These are phyloP conservation scores for Gnathonemus echidnorhynchus DNA, from an alignment of 2,113 vertebrate species.

Conservation along the genomic window DNA sequence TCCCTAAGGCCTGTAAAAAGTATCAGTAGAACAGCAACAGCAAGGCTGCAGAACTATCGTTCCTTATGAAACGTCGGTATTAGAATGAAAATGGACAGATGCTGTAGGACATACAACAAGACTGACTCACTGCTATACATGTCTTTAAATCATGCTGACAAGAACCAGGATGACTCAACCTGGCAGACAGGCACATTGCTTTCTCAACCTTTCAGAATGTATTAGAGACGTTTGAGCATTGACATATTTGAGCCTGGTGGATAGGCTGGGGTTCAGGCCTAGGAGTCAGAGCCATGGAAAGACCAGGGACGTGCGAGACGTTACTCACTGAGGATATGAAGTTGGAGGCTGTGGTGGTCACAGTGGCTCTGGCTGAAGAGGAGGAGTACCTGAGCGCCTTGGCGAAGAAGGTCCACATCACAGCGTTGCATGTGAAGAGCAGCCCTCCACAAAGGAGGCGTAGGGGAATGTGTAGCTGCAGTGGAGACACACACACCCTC, in stretches of 20 bases:
- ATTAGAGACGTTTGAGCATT: background rate
- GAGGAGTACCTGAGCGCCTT: slow-evolving; percentile 78
- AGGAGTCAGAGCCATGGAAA: background rate
- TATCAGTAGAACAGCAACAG: background rate
- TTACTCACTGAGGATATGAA: slow-evolving; percentile 81
- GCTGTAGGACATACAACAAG: background rate
- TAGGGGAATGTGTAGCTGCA: slow-evolving; percentile 66
- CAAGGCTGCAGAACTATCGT: background rate
- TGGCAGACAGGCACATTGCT: background rate
- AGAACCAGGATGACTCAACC: background rate
- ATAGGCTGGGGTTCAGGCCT: background rate
- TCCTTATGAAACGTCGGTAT: background rate
- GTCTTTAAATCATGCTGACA: background rate
- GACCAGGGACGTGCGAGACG: background rate
- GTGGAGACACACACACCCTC: background rate
- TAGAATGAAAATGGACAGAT: background rate
- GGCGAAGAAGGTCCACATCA: slow-evolving; percentile 91
- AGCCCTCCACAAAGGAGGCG: slow-evolving; percentile 58
- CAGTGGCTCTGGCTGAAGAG: slow-evolving; percentile 77
- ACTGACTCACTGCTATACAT: background rate
- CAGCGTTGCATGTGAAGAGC: slow-evolving; percentile 66
- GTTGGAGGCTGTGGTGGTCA: slow-evolving; percentile 78
- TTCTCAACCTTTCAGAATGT: background rate
- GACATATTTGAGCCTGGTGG: background rate
- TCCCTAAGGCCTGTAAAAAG: background rate